Conservation (phyloP, 1,140 invertebrate species). For the Neelides sp. region DNA sequence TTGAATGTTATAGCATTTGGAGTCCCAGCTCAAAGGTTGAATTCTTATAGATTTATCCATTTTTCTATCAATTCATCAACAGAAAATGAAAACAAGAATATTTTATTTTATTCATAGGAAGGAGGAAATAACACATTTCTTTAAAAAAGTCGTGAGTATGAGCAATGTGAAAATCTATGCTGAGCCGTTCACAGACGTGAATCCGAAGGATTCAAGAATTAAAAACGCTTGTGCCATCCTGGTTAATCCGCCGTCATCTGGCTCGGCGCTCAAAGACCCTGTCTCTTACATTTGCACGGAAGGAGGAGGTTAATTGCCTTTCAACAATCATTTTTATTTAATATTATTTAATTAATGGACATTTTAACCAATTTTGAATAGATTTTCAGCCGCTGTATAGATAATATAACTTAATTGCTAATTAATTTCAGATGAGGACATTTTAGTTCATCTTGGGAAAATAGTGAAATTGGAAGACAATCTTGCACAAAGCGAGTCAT, state of each 20-base stretch:
- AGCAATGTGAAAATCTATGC: constrained; percentile 14
- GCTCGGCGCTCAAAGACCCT: constrained; percentile 25
- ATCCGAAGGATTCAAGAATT: constrained; percentile 15
- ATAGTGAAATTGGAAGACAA: constrained; percentile 8
- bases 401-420: too few relatives aligned
- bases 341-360: not conserved
- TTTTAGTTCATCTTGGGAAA: constrained; percentile 11
- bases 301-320: constrained; percentile 14
- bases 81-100: too few relatives aligned
- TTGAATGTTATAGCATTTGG: constrained; percentile 20
- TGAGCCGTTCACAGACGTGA: constrained; percentile 15
- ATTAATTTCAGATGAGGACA: constrained; percentile 10
- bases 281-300: constrained; percentile 22
- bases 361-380: not conserved
- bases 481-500: not conserved
- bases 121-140: constrained; percentile 12
- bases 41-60: too few relatives aligned
- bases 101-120: not conserved
- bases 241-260: constrained; percentile 22
- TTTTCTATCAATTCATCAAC: too few relatives aligned
- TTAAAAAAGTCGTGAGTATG: constrained; percentile 13
- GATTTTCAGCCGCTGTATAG: too few relatives aligned
- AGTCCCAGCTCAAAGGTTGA: not conserved
- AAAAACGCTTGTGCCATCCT: constrained; percentile 16
- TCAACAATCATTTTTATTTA: not conserved